Evolutionary conservation across 2,113 vertebrate genomes (phyloP).

Genomic region (Camelus dromedarius): DNA sequence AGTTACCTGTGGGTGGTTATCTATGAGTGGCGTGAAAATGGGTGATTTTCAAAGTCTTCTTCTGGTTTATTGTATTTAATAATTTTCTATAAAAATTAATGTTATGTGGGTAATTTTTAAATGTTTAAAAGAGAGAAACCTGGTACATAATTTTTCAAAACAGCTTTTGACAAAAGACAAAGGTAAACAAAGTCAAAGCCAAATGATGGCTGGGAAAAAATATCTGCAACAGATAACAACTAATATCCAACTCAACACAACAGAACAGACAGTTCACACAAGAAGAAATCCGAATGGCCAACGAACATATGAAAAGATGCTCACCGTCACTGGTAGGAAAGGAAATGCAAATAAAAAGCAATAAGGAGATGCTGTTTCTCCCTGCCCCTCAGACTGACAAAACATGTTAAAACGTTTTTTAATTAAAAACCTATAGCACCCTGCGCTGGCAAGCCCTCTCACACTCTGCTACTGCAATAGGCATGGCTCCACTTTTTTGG

Average conservation of each 20-base stretch:
- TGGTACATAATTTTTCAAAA: background rate
- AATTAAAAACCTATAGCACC: background rate
- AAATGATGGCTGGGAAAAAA: background rate
- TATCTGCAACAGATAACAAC: background rate
- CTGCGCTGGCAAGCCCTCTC: background rate
- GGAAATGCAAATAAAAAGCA: background rate
- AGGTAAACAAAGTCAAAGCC: slow-evolving; percentile 17
- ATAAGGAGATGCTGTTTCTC: background rate
- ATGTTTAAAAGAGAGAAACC: background rate
- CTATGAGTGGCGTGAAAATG: background rate
- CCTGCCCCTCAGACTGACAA: background rate
- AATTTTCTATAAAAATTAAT: slow-evolving; percentile 3
- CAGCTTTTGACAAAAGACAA: background rate
- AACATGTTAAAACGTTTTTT: background rate
- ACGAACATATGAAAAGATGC: background rate
- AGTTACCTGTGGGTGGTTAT: background rate
- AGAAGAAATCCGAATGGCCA: background rate
- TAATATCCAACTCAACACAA: background rate
- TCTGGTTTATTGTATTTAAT: background rate
- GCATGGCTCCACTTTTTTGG: background rate
- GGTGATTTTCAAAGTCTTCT: background rate
- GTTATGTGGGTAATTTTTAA: background rate
- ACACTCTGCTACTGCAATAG: background rate
- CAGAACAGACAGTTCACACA: background rate
- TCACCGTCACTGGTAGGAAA: background rate